Conservation (phyloP, 2,888 invertebrate species). For the Camponotus fellah region DNA sequence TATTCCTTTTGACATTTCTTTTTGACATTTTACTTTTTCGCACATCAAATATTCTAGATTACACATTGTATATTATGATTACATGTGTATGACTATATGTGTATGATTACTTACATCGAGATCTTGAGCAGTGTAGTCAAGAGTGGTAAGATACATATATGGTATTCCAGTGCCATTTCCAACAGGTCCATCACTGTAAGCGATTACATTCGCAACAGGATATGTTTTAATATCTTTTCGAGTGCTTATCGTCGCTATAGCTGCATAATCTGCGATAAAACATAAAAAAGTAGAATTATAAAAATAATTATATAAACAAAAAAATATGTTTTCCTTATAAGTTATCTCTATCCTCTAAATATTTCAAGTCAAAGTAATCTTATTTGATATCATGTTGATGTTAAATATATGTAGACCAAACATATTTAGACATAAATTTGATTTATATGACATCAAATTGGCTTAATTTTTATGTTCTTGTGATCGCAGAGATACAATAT, state of each 20-base stretch:
- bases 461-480: too few relatives aligned
- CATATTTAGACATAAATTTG: too few relatives aligned
- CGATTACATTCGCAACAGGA: slow-evolving; percentile 91
- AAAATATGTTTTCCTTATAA: too few relatives aligned
- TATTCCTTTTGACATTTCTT: not conserved
- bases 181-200: slow-evolving; percentile 90
- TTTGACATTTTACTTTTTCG: too few relatives aligned
- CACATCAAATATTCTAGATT: not conserved
- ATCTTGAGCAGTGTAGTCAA: slow-evolving; percentile 91
- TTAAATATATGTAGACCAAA: too few relatives aligned
- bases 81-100: not conserved
- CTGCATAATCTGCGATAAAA: slow-evolving; percentile 89
- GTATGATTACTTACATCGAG: slow-evolving; percentile 87
- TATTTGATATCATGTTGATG: too few relatives aligned
- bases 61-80: not conserved
- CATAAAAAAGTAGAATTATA: slow-evolving; percentile 62
- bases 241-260: slow-evolving; percentile 90
- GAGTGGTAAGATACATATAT: slow-evolving; percentile 91
- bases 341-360: too few relatives aligned
- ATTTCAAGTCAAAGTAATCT: too few relatives aligned
- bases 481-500: not conserved
- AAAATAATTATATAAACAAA: not conserved
- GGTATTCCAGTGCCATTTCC: slow-evolving; percentile 91
- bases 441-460: too few relatives aligned
- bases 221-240: slow-evolving; percentile 88